Evolutionary conservation across 2,888 invertebrate species (phyloP).

Genomic region (Xanthorhoe spadicearia): DNA sequence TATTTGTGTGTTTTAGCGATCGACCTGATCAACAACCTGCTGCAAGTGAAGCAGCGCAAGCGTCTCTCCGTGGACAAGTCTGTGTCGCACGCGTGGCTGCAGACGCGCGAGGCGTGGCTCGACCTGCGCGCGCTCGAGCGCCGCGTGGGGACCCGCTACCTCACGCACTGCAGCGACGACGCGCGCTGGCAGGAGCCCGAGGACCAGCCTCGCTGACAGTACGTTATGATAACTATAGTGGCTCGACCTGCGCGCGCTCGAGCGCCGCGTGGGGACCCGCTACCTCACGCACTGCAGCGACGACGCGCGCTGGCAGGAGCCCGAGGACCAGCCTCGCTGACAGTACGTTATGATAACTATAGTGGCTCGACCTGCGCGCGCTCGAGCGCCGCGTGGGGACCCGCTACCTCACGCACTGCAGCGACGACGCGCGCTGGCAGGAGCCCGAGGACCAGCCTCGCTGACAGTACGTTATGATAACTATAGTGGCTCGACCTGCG

Average conservation of each 20-base stretch:
- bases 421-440: conserved; percentile 67
- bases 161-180: conserved; percentile 76
- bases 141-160: conserved; percentile 70
- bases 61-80: conserved; percentile 98
- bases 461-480: conserved; percentile 50
- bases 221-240: conserved; percentile 75
- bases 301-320: conserved; percentile 59
- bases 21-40: conserved; percentile 98
- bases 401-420: conserved; percentile 76
- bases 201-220: conserved; percentile 50
- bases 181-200: conserved; percentile 49
- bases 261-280: conserved; percentile 78
- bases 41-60: conserved; percentile 98
- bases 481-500: conserved; percentile 94
- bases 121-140: conserved; percentile 95
- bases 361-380: conserved; percentile 95
- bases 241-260: conserved; percentile 95
- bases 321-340: conserved; percentile 44
- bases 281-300: conserved; percentile 77
- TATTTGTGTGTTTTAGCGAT: conserved; percentile 90
- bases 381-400: conserved; percentile 86
- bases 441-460: conserved; percentile 26
- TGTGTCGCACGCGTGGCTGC: conserved; percentile 97
- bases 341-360: conserved; percentile 42
- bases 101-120: conserved; percentile 97